Conservation (phyloP, 1,140 invertebrate genomes). For the Ostrea denselamellosa region DNA sequence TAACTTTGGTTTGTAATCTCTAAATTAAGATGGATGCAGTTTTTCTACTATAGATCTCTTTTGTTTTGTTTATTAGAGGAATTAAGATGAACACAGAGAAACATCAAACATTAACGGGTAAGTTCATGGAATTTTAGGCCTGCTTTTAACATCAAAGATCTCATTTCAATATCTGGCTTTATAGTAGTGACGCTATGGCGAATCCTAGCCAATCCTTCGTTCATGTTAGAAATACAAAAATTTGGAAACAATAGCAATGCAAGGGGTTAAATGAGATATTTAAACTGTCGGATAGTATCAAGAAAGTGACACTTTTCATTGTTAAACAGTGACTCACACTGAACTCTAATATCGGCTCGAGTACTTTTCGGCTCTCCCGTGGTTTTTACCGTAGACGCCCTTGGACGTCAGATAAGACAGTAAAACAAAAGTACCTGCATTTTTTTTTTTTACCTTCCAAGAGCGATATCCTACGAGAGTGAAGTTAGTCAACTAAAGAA, state of each 20-base stretch:
- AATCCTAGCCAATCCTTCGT: background rate
- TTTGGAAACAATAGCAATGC: slow-evolving; percentile 38
- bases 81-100: background rate
- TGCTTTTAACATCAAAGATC: background rate
- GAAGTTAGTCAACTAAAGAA: background rate
- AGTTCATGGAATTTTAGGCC: background rate
- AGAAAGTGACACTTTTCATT: slow-evolving; percentile 11
- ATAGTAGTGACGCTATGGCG: background rate
- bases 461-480: background rate
- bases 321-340: background rate
- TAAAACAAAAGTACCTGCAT: slow-evolving; percentile 3
- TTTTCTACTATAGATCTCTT: background rate
- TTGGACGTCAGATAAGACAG: background rate
- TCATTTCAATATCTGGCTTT: background rate
- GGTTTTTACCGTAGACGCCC: slow-evolving; percentile 7
- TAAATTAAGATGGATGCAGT: background rate
- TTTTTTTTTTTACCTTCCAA: background rate
- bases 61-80: background rate
- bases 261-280: slow-evolving; percentile 38
- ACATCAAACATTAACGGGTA: background rate
- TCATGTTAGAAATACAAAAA: background rate
- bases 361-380: background rate
- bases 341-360: background rate
- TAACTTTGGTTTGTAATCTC: too few relatives aligned
- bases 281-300: slow-evolving; percentile 18